A percentile compares a stretch with the other conserved stretches of the same genome.
Conservation (phyloP, 2,113 vertebrate species). For the Raja brachyura region DNA sequence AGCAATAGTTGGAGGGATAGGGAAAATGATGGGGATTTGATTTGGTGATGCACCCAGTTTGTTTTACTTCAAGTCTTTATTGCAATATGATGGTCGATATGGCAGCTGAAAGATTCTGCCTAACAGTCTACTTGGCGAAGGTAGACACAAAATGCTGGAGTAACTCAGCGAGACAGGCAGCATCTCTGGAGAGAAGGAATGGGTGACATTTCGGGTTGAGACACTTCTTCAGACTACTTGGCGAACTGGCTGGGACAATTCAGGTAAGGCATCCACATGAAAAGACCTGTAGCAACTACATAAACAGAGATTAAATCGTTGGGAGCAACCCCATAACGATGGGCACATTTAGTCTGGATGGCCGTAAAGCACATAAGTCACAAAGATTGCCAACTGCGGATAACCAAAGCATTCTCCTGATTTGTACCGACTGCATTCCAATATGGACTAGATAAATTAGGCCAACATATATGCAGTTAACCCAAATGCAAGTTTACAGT, state of each 20-base stretch:
- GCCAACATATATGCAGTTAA: neutral
- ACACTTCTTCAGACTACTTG: neutral
- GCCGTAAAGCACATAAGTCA: neutral
- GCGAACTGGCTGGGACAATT: neutral
- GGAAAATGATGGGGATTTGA: neutral
- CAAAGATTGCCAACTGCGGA: neutral
- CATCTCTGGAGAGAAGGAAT: too few relatives aligned
- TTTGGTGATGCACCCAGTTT: neutral
- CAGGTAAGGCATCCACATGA: neutral
- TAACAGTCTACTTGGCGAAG: neutral
- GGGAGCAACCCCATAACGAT: neutral
- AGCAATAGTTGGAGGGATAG: too few relatives aligned
- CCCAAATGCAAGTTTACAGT: neutral
- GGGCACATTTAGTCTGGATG: neutral
- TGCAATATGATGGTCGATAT: neutral
- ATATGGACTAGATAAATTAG: neutral
- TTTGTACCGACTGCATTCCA: neutral
- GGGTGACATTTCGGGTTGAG: too few relatives aligned
- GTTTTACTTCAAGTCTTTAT: neutral
- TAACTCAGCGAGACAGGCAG: too few relatives aligned
- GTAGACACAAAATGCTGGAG: too few relatives aligned
- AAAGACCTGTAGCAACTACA: neutral
- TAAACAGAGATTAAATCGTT: neutral
- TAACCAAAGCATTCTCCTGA: neutral
- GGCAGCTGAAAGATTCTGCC: neutral